Evolutionary conservation across 2,888 invertebrate species (phyloP), one percentile per base, ranked within the genome.

Genomic region (Melolontha melolontha): DNA sequence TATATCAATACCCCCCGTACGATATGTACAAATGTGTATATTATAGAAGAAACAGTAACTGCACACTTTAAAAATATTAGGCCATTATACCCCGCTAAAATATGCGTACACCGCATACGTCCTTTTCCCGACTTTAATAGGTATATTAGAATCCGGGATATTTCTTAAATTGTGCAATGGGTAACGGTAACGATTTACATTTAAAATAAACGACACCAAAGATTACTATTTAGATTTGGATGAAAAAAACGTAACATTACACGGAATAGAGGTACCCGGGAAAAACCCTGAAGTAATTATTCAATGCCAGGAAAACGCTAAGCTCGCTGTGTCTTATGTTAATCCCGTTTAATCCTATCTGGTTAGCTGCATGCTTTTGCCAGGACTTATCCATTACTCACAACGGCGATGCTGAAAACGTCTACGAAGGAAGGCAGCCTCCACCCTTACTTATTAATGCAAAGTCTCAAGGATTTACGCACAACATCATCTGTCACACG

Each of bases 261-360:
- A 47, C 59, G 16, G 51, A 64, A 40, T 62, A 70, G 40, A 22
- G 27, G 54, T 27, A 14, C 22, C n/a, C 39, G 7, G 59, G 54
- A 40, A 63, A 65, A 57, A 41, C 55, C 59, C 62, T 34, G 17
- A 52, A 65, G 72, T 73, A 82, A 83, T 83, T 82, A 83, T 80
- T 83, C 83, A 83, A 78, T 82, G 82, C 83, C 83, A 82, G 72
- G 76, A 78, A 78, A 79, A 81, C 79, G 80, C 78, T 82, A 82
- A 83, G 82, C 82, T 77, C 78, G 81, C 81, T 66, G 82, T 82
- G 82, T 82, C 83, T 83, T 83, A 82, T 82, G 82, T 83, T 82
- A 83, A 83, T 83, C 83, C 79, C 76, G 80, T 76, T 79, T 82
- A 83, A 82, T 83, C 82, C 82, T 79, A 79, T 80, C 80, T 80